phyloP scores from a whole-genome alignment of 2,888 invertebrate species.

The Tenthredo scrophulariae region DNA sequence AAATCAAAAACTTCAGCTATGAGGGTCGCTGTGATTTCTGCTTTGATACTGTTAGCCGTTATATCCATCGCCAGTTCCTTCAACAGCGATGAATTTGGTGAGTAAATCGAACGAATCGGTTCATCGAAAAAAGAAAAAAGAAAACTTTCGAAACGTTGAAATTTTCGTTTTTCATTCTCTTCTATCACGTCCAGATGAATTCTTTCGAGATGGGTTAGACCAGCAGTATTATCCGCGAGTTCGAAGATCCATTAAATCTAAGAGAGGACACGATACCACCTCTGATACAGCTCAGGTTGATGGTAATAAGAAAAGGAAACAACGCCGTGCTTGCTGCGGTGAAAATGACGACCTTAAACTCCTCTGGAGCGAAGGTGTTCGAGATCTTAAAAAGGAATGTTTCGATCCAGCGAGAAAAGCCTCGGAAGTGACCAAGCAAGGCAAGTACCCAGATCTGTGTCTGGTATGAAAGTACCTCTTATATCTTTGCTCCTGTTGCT shows the following conservation, averaged over 20 bases:
- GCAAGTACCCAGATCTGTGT: not conserved
- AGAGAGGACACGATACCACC: not conserved
- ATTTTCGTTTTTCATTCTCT: not conserved
- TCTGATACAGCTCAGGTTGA: not conserved
- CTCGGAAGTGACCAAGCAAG: slow-evolving; percentile 23
- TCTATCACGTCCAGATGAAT: not conserved
- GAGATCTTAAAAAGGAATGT: slow-evolving; percentile 30
- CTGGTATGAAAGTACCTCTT: not conserved
- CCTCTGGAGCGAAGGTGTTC: slow-evolving; percentile 14
- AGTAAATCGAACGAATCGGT: not conserved
- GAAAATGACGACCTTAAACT: slow-evolving; percentile 48
- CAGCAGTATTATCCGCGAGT: not conserved
- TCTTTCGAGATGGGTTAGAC: slow-evolving; percentile 30
- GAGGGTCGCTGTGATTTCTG: slow-evolving; percentile 27
- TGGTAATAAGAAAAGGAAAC: slow-evolving; percentile 31
- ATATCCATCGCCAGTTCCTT: slow-evolving; percentile 17
- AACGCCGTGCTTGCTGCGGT: slow-evolving; percentile 39
- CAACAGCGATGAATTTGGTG: slow-evolving; percentile 22
- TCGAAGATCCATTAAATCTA: not conserved
- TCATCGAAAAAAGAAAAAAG: too few relatives aligned
- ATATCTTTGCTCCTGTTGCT: not conserved
- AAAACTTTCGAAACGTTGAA: too few relatives aligned
- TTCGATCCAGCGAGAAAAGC: slow-evolving; percentile 46
- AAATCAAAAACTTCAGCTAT: not conserved
- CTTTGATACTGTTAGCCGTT: not conserved